Evolutionary conservation across 2,113 vertebrate genomes (phyloP).

Genomic region (Lepisosteus osseus): DNA sequence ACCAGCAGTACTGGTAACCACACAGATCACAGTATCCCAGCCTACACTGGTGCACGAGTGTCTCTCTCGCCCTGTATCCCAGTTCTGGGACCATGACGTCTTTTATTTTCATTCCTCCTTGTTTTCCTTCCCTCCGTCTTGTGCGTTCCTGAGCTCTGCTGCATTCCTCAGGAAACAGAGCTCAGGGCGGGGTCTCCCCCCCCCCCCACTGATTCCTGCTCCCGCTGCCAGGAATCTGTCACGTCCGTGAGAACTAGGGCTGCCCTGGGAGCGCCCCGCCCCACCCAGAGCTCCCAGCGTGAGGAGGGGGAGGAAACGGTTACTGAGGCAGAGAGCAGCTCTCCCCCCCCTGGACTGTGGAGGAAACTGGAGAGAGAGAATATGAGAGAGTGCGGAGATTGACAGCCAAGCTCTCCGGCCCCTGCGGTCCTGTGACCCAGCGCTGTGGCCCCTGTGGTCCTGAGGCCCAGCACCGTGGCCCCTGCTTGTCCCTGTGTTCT

Average conservation of each 20-base stretch:
- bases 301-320: background rate
- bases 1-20: too few species aligned
- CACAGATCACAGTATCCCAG: too few species aligned
- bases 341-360: too few species aligned
- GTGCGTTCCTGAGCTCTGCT: constrained; percentile 2
- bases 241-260: constrained; percentile 34
- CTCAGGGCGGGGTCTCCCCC: background rate
- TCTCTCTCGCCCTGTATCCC: too few species aligned
- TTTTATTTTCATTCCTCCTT: constrained; percentile 22
- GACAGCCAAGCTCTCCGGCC: too few species aligned
- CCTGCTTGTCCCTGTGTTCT: too few species aligned
- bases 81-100: too few species aligned
- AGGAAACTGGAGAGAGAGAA: too few species aligned
- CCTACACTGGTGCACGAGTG: too few species aligned
- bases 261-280: constrained; percentile 23
- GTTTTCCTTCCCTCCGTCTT: constrained; percentile 7
- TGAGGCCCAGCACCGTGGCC: too few species aligned
- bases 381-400: background rate
- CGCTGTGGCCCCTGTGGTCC: too few species aligned
- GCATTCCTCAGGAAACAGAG: constrained; percentile 28
- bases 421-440: too few species aligned
- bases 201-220: constrained; percentile 17
- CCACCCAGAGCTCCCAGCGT: background rate
- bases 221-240: constrained; percentile 39
- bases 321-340: background rate